Evolutionary conservation across 1,140 invertebrate genomes (phyloP), one percentile per base, ranked within the genome.

Genomic region (Diorhabda elongata): DNA sequence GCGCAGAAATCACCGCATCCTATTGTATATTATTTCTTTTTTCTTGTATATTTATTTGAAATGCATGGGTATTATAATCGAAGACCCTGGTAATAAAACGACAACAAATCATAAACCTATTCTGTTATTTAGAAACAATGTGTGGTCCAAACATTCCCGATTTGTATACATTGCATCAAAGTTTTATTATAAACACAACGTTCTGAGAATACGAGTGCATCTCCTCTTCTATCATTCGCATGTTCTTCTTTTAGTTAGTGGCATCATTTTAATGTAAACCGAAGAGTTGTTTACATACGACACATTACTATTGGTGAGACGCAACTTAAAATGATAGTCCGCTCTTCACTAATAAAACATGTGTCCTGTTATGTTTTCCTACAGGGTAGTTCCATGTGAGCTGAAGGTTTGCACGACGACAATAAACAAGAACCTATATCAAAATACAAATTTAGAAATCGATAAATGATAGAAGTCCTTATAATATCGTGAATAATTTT

Each of bases 271-370:
- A 52, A 52, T 52, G 47, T 52, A 52, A 52, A 52, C 47, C n/a
- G 47, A 52, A 52, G 47, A 52, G 47, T 52, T 52, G 47, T 52
- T 52, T 52, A 52, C 47, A 52, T 52, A n/a, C n/a, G 47, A 52
- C 47, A 26, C 26, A 52, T 52, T 52, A 52, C 47, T 52, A 8
- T 52, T 52, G 47, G 47, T 52, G 47, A 52, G 47, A 52, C 47
- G 47, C 47, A 52, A 3, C 47, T 6, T 52, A 52, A 52, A 52
- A 52, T n/a, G 47, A 52, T 52, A n/a, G 47, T 52, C 47, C 47
- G 47, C n/a, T 52, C 47, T 52, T 52, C 47, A 8, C 47, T 52
- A 8, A 52, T 52, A 52, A n/a, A 52, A 52, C 47, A 52, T 52
- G 47, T 52, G 47, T 52, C 47, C 47, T n/a, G 47, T 52, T 52